A percentile compares a stretch with the other conserved stretches of the same genome.
Evolutionary conservation across 2,113 vertebrate species (phyloP).

Genomic region (Dinomys branickii): DNA sequence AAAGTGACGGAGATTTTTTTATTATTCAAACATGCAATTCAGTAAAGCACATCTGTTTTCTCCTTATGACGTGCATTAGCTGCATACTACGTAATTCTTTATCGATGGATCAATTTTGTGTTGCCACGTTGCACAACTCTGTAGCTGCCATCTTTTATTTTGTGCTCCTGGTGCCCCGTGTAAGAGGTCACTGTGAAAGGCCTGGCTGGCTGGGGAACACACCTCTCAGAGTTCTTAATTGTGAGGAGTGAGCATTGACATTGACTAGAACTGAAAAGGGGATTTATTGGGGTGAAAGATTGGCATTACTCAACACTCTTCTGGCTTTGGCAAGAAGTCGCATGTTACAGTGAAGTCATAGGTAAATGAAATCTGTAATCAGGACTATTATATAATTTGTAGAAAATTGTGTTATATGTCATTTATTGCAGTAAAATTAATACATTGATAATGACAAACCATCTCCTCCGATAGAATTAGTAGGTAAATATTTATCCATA

Average conservation of each 20-base stretch:
- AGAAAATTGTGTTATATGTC: background rate
- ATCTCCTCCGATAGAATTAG: background rate
- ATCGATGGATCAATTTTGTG: background rate
- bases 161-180: background rate
- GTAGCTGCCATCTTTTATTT: background rate
- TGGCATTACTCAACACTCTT: background rate
- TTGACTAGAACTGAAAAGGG: background rate
- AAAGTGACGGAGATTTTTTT: background rate
- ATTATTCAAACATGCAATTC: background rate
- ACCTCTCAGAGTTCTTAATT: background rate
- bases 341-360: background rate
- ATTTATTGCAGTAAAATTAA: background rate
- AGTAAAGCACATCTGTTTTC: background rate
- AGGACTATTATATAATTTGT: background rate
- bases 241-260: background rate
- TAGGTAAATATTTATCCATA: background rate
- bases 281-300: background rate
- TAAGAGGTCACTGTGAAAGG: background rate
- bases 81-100: background rate
- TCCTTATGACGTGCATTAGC: background rate
- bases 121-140: accelerated
- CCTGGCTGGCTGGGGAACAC: background rate
- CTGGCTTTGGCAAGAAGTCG: background rate
- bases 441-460: background rate
- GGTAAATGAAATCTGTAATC: background rate